phyloP scores from a whole-genome alignment of 1,140 invertebrate genomes.

The Drosophila tsacasi region DNA sequence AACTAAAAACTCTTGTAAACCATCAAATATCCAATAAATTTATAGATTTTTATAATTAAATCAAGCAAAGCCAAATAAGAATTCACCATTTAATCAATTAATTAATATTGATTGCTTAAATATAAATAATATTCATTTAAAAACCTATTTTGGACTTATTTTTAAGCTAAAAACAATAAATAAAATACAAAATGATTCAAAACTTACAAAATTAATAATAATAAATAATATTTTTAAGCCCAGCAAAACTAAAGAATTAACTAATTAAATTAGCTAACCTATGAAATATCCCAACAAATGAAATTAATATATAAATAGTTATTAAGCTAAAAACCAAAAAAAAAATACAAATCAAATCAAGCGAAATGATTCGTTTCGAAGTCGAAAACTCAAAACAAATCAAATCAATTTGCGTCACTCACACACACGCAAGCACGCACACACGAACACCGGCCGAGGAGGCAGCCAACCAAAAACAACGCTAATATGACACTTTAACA shows the following conservation, averaged over 20 bases:
- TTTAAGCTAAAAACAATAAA: not conserved
- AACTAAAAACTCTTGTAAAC: not conserved
- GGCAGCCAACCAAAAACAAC: slow-evolving; percentile 82
- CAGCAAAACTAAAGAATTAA: too few relatives aligned
- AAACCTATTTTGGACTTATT: not conserved
- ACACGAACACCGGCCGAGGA: slow-evolving; percentile 44
- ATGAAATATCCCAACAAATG: too few relatives aligned
- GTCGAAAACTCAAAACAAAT: slow-evolving; percentile 58
- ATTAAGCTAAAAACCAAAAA: too few relatives aligned
- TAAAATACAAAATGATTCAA: slow-evolving; percentile 5
- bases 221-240: too few relatives aligned
- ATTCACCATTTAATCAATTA: not conserved
- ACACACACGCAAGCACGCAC: slow-evolving; percentile 30
- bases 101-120: too few relatives aligned
- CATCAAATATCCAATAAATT: not conserved
- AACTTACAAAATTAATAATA: too few relatives aligned
- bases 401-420: slow-evolving; percentile 76
- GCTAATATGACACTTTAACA: slow-evolving; percentile 84
- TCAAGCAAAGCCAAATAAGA: not conserved
- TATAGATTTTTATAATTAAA: not conserved
- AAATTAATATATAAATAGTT: too few relatives aligned
- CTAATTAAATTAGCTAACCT: too few relatives aligned
- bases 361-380: slow-evolving; percentile 18
- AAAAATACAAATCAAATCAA: slow-evolving; percentile 7
- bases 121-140: too few relatives aligned